Base-by-base conservation (phyloP, 1,140 invertebrate species). In the Gryllus bimaculatus region DNA sequence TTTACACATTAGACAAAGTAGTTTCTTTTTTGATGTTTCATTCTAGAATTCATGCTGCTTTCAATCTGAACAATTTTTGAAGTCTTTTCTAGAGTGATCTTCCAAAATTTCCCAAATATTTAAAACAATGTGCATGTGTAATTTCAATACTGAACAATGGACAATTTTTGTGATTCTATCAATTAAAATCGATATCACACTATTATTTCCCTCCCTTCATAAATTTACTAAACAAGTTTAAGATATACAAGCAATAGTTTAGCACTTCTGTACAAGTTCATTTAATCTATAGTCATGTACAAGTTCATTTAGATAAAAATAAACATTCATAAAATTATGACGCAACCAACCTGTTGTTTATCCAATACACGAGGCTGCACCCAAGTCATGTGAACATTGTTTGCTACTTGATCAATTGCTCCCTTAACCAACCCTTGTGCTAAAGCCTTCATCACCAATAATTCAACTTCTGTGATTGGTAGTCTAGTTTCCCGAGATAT, bases 361-460 rank as follows among this genome's bases (percentile, higher is more conserved):
- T 96, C 93, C 4, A 98, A 86, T 10, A 98, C 96, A 81, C 97
- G 89, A 2, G 96, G 96, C 85, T 98, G 96, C 21, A 98, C 93
- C 95, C 95, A 97, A 26, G 91, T 93, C 88, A 96, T 92, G 84
- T 94, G 91, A 8, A 96, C 93, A 79, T 89, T 92, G 79, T 89
- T 86, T 20, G 92, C 90, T 7, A 99, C 96, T 87, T 99, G 96
- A 89, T 99, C 97, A 82, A 99, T 99, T 76, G 93, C 93, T 18
- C 98, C 98, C 81, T 93, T 92, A 7, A 99, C 95, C 0, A 99
- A 89, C 75, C 94, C 95, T 82, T 98, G 92, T n/a, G 96, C 95
- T 47, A 99, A 85, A 0, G 98, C 98, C 87, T 98, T 98, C 98
- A 99, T 99, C 5, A 99, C 95, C 13, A 99, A 88, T 80, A 98